phyloP scores from a whole-genome alignment of 2,113 vertebrate genomes.

The Myrmecobius fasciatus region DNA sequence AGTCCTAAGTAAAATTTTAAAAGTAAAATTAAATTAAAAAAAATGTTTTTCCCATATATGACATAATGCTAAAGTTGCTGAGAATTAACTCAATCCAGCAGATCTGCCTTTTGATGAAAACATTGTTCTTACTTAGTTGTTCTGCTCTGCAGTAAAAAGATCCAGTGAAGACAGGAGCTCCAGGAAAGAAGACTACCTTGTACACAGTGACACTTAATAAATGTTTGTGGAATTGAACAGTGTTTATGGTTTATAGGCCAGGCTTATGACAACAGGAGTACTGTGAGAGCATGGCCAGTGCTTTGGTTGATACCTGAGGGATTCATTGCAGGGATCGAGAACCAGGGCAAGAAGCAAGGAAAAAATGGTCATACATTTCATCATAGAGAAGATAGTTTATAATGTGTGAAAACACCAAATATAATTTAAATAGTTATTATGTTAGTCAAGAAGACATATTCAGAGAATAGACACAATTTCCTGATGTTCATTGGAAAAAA shows the following conservation, averaged over 20 bases:
- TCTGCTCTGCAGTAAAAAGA: not conserved
- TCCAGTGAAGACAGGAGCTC: not conserved
- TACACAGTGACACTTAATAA: not conserved
- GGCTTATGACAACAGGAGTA: not conserved
- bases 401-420: not conserved
- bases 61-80: not conserved
- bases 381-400: not conserved
- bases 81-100: not conserved
- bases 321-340: not conserved
- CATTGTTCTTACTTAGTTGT: not conserved
- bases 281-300: not conserved
- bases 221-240: not conserved
- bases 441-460: too few species aligned
- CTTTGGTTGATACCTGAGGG: not conserved
- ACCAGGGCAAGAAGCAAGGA: not conserved
- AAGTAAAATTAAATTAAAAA: too few species aligned
- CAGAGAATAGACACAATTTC: not conserved
- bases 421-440: not conserved
- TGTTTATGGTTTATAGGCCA: not conserved
- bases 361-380: too few species aligned
- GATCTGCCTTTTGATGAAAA: not conserved
- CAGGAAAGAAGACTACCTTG: not conserved
- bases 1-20: not conserved
- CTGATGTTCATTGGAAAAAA: not conserved
- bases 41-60: not conserved